Evolutionary conservation across 2,888 invertebrate species (phyloP).

Genomic region (Choreutis nemorana): DNA sequence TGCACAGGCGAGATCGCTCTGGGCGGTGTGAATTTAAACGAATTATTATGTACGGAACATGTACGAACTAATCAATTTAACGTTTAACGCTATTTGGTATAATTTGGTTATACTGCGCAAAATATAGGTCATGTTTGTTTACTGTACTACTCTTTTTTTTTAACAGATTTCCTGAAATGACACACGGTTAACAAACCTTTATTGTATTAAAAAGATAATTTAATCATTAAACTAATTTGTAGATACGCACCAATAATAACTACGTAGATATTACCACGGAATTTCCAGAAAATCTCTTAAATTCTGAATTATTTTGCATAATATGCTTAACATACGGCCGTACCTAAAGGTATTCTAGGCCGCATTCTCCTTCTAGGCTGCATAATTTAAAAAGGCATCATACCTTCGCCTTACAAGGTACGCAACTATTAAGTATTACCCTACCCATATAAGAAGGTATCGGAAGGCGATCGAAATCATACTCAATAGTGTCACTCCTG

Average conservation of each 20-base stretch:
- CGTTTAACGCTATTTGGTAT: too few relatives aligned
- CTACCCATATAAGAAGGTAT: conserved; percentile 21
- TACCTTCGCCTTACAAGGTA: conserved; percentile 22
- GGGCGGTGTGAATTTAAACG: too few relatives aligned
- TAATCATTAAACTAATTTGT: not conserved
- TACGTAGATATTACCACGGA: not conserved
- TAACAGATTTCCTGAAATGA: not conserved
- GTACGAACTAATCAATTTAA: too few relatives aligned
- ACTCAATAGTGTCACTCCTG: conserved; percentile 4
- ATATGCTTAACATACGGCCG: too few relatives aligned
- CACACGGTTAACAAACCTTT: not conserved
- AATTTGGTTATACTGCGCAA: not conserved
- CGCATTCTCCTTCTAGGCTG: conserved; percentile 21
- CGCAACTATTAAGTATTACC: conserved; percentile 15
- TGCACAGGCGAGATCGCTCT: too few relatives aligned
- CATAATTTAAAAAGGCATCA: conserved; percentile 17
- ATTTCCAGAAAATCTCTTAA: not conserved
- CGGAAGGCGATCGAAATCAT: conserved; percentile 6
- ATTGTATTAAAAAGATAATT: not conserved
- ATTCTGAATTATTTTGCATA: not conserved
- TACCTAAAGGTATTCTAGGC: conserved; percentile 23
- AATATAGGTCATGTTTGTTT: too few relatives aligned
- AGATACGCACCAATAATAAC: not conserved
- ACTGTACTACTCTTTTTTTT: too few relatives aligned
- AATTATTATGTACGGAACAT: too few relatives aligned